phyloP scores from a whole-genome alignment of 1,140 invertebrate species.

The Stegodyphus dumicola region DNA sequence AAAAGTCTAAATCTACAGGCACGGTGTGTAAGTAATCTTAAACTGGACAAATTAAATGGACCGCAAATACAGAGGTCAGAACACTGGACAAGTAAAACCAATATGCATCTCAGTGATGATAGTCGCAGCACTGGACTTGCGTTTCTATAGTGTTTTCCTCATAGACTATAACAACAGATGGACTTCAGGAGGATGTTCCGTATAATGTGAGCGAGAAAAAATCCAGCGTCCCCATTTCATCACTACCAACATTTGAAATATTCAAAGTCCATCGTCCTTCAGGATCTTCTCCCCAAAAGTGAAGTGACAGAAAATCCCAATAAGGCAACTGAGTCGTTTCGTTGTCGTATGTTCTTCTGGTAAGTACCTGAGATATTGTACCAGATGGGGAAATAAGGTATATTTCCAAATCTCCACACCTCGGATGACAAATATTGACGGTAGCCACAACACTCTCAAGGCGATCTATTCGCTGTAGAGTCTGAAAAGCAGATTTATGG shows the following conservation, averaged over 20 bases:
- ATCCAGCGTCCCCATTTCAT: neutral
- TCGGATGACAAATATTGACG: conserved; percentile 75
- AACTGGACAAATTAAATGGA: too few species aligned
- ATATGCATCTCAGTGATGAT: too few species aligned
- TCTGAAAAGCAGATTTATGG: conserved; percentile 63
- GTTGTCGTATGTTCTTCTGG: conserved; percentile 77
- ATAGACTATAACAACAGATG: too few species aligned
- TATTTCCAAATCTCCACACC: conserved; percentile 79
- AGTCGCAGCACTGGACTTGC: too few species aligned
- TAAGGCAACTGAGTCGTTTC: conserved; percentile 78
- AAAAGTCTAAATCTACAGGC: too few species aligned
- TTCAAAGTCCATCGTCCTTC: conserved; percentile 76
- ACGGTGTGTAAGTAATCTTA: too few species aligned
- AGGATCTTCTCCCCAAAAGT: conserved; percentile 90
- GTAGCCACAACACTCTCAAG: conserved; percentile 85
- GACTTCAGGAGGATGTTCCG: neutral
- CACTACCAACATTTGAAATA: neutral
- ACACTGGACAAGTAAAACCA: too few species aligned
- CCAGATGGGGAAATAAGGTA: conserved; percentile 78
- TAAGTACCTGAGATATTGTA: conserved; percentile 78
- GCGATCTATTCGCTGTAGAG: conserved; percentile 73
- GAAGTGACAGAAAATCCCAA: conserved; percentile 91
- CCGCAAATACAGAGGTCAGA: too few species aligned
- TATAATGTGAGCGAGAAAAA: conserved; percentile 5
- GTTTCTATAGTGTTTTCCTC: too few species aligned